Evolutionary conservation across 2,113 vertebrate genomes (phyloP), one percentile per base, ranked within the genome.

Genomic region (Orcinus orca): DNA sequence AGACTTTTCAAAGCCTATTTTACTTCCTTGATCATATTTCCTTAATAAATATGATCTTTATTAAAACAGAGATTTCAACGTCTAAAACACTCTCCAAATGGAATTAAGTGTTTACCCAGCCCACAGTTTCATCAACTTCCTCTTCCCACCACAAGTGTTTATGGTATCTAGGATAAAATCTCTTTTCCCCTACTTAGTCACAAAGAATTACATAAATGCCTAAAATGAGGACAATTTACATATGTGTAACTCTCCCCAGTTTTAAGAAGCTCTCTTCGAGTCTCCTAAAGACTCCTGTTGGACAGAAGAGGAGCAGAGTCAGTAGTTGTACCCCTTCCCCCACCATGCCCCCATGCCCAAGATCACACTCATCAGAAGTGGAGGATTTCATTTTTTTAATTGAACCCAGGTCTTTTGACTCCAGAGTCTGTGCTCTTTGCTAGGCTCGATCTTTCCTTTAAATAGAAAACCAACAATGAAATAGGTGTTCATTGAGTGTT

Each of bases 101-200:
- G 44, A 94, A 79, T 92, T 73, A 93, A 36, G 77, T 93, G 50
- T 71, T 96, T 83, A 84, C 26, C 5, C 6, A 38, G 25, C 8
- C 9, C 31, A 13, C 81, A 9, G 76, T 96, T 94, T 88, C 26
- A 71, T 86, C 62, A 50, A 38, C 60, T 71, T 93, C 73, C 36
- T 95, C 68, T 95, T 89, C 31, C 71, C 26, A 41, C 38, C 53
- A 36, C 82, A 95, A 95, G 62, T 83, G 67, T 73, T 87, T 73
- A 25, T 68, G 38, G 26, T 50, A 17, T 74, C 23, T 58, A 33
- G 50, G 29, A 86, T 79, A 15, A 62, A 77, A 92, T 96, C 53
- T 74, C 53, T 76, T 76, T 73, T 20, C n/a, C 10, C 5, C 29
- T 44, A 41, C 87, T 63, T 86, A 79, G 38, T 94, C 58, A 84